A percentile compares a stretch with the other conserved stretches of the same genome.
These are phyloP conservation scores for Eupithecia pulchellata DNA, from an alignment of 2,888 invertebrate genomes.

Conservation along the genomic window DNA sequence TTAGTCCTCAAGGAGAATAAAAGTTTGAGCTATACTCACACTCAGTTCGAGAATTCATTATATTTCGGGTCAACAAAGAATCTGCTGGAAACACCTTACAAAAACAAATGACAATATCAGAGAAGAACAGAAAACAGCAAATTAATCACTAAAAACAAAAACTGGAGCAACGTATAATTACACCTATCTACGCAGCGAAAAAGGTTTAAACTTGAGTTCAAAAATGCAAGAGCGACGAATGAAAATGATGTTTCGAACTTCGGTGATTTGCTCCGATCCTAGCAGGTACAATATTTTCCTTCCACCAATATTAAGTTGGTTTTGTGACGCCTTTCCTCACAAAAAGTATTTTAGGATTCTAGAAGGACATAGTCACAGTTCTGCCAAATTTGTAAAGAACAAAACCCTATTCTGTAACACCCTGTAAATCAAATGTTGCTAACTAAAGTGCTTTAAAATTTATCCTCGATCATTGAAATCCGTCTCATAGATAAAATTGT, in stretches of 20 bases:
- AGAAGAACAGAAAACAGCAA: background rate
- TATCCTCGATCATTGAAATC: constrained; percentile 32
- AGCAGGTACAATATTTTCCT: background rate
- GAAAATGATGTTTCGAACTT: background rate
- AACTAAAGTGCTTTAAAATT: constrained; percentile 30
- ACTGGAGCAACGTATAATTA: too few species aligned
- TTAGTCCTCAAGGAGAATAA: background rate
- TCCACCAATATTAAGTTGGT: background rate
- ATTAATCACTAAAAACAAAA: background rate
- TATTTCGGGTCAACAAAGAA: background rate
- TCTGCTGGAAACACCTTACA: too few species aligned
- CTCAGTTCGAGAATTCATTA: background rate
- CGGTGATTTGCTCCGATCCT: background rate
- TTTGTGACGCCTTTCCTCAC: background rate
- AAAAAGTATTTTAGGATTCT: background rate
- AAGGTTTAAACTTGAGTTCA: background rate
- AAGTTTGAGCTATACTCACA: background rate
- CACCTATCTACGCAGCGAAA: background rate
- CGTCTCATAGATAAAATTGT: constrained; percentile 36
- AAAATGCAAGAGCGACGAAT: background rate
- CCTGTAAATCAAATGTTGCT: constrained; percentile 5
- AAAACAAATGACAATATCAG: background rate
- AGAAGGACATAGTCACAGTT: background rate
- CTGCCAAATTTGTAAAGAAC: background rate
- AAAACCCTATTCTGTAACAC: constrained; percentile 22